Evolutionary conservation across 2,797 vertebrate genomes (phyloP).

Genomic region (Enteromius anoplus): DNA sequence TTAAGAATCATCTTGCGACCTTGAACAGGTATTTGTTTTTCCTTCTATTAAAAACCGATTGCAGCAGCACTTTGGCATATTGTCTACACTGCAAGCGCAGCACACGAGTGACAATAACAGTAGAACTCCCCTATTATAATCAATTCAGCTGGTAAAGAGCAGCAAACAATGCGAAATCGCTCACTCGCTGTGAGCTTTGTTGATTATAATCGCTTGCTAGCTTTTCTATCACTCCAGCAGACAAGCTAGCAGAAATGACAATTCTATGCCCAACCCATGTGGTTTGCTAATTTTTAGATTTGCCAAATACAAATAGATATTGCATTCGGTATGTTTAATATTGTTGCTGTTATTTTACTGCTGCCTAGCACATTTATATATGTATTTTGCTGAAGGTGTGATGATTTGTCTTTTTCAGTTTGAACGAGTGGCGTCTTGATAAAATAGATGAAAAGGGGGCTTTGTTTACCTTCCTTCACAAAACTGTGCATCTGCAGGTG

Average conservation of each 20-base stretch:
- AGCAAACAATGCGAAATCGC: background rate
- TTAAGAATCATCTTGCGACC: slow-evolving; percentile 59
- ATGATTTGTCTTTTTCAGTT: slow-evolving; percentile 61
- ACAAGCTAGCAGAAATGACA: background rate
- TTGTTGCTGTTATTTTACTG: background rate
- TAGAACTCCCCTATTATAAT: background rate
- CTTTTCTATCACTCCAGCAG: background rate
- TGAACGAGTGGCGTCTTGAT: slow-evolving; percentile 76
- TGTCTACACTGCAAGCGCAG: background rate
- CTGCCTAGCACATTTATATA: background rate
- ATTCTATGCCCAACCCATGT: background rate
- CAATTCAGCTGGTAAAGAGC: background rate
- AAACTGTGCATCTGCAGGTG: slow-evolving; percentile 72
- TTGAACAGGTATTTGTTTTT: slow-evolving; percentile 67
- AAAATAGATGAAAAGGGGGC: slow-evolving; percentile 52
- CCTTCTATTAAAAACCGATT: background rate
- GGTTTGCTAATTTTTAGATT: background rate
- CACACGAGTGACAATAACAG: background rate
- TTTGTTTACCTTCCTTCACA: slow-evolving; percentile 73
- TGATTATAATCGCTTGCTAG: background rate
- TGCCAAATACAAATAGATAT: background rate
- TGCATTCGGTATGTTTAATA: background rate
- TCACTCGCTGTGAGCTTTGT: background rate
- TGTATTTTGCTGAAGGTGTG: background rate
- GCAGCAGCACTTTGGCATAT: background rate